Evolutionary conservation across 2,888 invertebrate species (phyloP).

Genomic region (Iphiclides podalirius): DNA sequence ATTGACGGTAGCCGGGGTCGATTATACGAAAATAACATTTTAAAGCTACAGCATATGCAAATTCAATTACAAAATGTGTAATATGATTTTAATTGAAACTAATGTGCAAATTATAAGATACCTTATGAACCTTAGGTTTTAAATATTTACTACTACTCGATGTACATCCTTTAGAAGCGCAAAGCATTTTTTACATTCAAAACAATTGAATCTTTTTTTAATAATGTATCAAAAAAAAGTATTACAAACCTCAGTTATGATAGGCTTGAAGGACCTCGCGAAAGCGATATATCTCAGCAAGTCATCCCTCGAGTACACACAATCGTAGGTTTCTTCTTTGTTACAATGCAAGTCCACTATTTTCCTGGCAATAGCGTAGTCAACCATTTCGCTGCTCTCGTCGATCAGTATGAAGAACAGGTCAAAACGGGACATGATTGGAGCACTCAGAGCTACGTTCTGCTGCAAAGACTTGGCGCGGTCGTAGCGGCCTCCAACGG

Average conservation of each 20-base stretch:
- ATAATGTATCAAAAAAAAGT: not conserved
- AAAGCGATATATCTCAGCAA: conserved; percentile 97
- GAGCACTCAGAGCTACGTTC: conserved; percentile 95
- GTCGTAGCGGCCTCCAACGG: conserved; percentile 98
- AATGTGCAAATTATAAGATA: too few species aligned
- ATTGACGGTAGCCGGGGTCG: too few species aligned
- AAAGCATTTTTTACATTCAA: too few species aligned
- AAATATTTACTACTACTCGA: too few species aligned
- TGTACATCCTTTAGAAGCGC: too few species aligned
- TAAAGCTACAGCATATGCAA: too few species aligned
- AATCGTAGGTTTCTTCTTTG: conserved; percentile 88
- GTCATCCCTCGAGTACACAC: conserved; percentile 92
- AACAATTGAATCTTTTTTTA: too few species aligned
- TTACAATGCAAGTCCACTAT: conserved; percentile 97
- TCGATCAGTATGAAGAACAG: conserved; percentile 98
- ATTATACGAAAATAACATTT: too few species aligned
- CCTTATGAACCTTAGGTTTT: too few species aligned
- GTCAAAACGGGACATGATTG: conserved; percentile 99
- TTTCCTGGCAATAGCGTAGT: conserved; percentile 97
- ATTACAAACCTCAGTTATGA: conserved; percentile 84
- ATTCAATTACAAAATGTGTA: too few species aligned
- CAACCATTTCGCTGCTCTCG: conserved; percentile 92
- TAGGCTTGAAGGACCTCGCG: conserved; percentile 96
- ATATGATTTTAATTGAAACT: too few species aligned
- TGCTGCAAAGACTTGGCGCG: conserved; percentile 95